phyloP scores from a whole-genome alignment of 2,113 vertebrate genomes.

The Cochlearius cochlearius region DNA sequence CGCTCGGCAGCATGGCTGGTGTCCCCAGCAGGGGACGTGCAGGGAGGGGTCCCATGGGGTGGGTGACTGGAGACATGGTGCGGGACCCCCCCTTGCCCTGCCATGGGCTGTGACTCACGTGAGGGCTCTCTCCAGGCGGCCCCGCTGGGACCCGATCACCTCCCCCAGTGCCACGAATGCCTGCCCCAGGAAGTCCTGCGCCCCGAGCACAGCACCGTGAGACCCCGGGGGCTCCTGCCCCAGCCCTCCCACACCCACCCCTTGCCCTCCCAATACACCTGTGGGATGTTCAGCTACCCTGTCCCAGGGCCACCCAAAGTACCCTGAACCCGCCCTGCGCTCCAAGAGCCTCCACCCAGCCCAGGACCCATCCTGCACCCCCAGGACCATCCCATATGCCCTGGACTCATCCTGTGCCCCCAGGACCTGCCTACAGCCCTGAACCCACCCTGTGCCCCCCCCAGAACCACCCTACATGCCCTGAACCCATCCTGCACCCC shows the following conservation, averaged over 20 bases:
- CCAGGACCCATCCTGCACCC: background rate
- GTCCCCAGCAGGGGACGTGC: background rate
- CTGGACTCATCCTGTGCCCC: background rate
- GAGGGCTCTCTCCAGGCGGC: conserved; percentile 77
- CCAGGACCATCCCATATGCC: too few relatives aligned
- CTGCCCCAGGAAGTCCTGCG: conserved; percentile 82
- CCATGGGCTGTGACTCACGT: conserved; percentile 66
- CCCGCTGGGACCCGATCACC: conserved; percentile 81
- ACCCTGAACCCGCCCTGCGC: background rate
- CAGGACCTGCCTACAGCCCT: background rate
- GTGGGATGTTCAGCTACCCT: background rate
- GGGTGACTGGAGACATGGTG: background rate
- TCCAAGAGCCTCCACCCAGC: background rate
- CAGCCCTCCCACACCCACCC: background rate
- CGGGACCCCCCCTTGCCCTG: too few relatives aligned
- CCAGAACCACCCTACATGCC: too few relatives aligned
- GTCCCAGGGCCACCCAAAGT: background rate
- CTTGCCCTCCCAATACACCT: rapidly evolving
- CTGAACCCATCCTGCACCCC: background rate
- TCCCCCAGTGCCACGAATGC: conserved; percentile 79
- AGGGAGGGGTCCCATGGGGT: background rate
- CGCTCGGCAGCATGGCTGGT: rapidly evolving
- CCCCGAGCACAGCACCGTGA: background rate
- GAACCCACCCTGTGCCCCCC: background rate
- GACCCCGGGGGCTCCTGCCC: background rate